Evolutionary conservation across 2,113 vertebrate genomes (phyloP).

Genomic region (Pogona vitticeps): DNA sequence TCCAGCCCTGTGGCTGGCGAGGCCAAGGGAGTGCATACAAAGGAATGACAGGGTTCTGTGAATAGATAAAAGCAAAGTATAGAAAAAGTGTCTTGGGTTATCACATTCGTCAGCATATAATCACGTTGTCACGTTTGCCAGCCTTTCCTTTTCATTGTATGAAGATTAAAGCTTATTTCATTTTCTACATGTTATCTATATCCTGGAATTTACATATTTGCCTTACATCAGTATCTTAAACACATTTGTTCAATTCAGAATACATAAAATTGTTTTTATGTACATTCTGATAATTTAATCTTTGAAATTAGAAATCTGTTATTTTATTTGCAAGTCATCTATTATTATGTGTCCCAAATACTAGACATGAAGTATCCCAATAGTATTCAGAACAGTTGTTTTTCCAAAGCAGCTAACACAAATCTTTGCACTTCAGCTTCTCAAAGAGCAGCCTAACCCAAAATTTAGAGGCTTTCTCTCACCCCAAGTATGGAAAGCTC

Average conservation of each 20-base stretch:
- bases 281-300: no score
- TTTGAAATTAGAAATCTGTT: neutral
- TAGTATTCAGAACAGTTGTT: neutral
- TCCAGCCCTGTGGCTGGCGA: no score
- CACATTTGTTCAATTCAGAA: neutral
- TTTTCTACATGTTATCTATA: neutral
- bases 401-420: neutral
- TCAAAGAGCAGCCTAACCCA: neutral
- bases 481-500: neutral
- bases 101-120: no score
- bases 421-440: neutral
- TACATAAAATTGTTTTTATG: no score
- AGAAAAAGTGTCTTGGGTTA: no score
- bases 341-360: neutral
- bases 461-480: neutral
- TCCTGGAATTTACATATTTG: neutral
- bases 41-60: no score
- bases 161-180: neutral
- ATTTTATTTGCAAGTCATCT: neutral
- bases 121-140: no score
- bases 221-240: neutral
- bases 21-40: no score
- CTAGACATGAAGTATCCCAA: neutral
- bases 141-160: no score
- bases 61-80: no score